Evolutionary conservation across 2,888 invertebrate genomes (phyloP).

Genomic region (Incurvaria masculella): DNA sequence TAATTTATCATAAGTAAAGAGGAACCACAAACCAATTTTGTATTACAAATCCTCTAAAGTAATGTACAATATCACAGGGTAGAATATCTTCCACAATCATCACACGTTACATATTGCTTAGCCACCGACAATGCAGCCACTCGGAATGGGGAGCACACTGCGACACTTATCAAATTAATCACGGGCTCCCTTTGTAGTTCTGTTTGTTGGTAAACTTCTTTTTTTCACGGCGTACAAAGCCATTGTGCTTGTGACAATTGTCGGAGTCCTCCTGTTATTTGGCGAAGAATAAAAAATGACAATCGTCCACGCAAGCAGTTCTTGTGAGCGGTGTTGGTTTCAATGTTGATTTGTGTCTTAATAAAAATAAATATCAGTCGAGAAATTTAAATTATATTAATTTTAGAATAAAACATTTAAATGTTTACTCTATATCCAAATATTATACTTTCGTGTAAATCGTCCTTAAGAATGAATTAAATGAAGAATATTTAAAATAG

Average conservation of each 20-base stretch:
- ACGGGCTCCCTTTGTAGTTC: conserved; percentile 35
- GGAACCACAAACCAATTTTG: no score
- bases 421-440: no score
- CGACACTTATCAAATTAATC: conserved; percentile 45
- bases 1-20: no score
- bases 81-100: no score
- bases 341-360: not conserved
- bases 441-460: no score
- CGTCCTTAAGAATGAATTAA: no score
- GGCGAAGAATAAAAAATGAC: not conserved
- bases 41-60: no score
- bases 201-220: conserved; percentile 48
- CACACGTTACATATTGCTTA: not conserved
- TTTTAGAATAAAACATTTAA: no score
- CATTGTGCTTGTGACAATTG: conserved; percentile 25
- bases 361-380: no score
- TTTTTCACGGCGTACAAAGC: conserved; percentile 24
- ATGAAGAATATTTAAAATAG: no score
- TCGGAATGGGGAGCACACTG: not conserved
- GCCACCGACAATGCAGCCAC: not conserved
- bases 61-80: no score
- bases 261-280: conserved; percentile 14
- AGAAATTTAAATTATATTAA: no score
- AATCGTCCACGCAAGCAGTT: not conserved
- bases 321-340: not conserved